phyloP scores from a whole-genome alignment of 2,113 vertebrate genomes.

The western clawed frog (Xenopus tropicalis) region DNA sequence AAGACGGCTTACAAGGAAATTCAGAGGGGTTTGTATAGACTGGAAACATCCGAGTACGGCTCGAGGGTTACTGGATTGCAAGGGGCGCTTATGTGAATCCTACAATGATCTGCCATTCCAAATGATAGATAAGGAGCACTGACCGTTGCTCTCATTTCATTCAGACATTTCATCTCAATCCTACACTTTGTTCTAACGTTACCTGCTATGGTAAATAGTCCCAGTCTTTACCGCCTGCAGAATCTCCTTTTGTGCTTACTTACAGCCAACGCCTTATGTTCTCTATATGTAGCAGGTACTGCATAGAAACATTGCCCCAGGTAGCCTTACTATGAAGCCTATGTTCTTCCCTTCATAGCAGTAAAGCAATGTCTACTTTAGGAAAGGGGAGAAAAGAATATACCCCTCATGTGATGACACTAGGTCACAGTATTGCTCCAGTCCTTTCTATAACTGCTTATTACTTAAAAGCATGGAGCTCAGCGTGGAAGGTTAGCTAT shows the following conservation, averaged over 20 bases:
- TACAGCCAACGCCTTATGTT: constrained; percentile 69
- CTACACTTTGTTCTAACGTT: constrained; percentile 61
- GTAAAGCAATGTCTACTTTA: constrained; percentile 64
- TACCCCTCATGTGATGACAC: constrained; percentile 67
- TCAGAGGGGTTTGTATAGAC: constrained; percentile 67
- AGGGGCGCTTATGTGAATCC: no score
- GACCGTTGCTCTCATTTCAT: constrained; percentile 60
- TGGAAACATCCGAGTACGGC: no score
- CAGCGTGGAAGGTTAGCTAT: constrained; percentile 50
- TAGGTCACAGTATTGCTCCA: constrained; percentile 64
- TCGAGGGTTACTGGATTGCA: constrained; percentile 35
- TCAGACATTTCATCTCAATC: constrained; percentile 41
- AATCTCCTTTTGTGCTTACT: constrained; percentile 67
- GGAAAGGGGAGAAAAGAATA: constrained; percentile 54
- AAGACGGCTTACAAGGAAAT: constrained; percentile 82
- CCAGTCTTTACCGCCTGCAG: constrained; percentile 59
- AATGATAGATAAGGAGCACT: constrained; percentile 37
- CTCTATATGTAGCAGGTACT: constrained; percentile 71
- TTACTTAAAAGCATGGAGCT: constrained; percentile 46
- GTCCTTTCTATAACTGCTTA: constrained; percentile 47
- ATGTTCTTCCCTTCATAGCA: constrained; percentile 77
- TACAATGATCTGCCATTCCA: no score
- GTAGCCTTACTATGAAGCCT: constrained; percentile 79
- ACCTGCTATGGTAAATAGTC: constrained; percentile 64
- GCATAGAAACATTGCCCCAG: constrained; percentile 73